phyloP scores from a whole-genome alignment of 2,888 invertebrate genomes.

The Cephus sareptanus region DNA sequence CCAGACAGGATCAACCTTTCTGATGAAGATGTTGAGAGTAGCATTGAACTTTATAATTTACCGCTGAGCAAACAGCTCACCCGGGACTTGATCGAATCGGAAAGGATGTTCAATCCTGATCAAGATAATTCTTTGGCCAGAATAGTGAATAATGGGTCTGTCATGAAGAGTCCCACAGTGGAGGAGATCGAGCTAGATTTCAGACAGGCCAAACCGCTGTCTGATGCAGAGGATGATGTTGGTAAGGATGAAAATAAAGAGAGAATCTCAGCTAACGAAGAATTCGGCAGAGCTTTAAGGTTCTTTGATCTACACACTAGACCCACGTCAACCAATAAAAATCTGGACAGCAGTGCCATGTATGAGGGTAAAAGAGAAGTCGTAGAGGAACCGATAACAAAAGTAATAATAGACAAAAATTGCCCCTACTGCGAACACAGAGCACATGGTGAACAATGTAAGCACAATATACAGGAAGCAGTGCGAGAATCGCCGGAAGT shows the following conservation, averaged over 20 bases:
- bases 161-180: slow-evolving; percentile 51
- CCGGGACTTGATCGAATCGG: slow-evolving; percentile 52
- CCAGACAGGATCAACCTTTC: slow-evolving; percentile 24
- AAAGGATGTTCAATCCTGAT: slow-evolving; percentile 54
- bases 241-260: slow-evolving; percentile 21
- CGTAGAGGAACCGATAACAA: slow-evolving; percentile 53
- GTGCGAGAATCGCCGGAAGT: neutral
- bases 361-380: slow-evolving; percentile 48
- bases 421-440: slow-evolving; percentile 54
- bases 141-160: slow-evolving; percentile 54
- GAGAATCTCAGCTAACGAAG: slow-evolving; percentile 33
- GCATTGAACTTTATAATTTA: slow-evolving; percentile 54
- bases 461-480: slow-evolving; percentile 25
- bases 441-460: slow-evolving; percentile 34
- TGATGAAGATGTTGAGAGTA: slow-evolving; percentile 37
- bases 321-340: slow-evolving; percentile 12
- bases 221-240: slow-evolving; percentile 31
- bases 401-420: slow-evolving; percentile 40
- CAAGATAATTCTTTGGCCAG: slow-evolving; percentile 56
- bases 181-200: slow-evolving; percentile 55
- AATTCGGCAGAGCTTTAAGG: slow-evolving; percentile 50
- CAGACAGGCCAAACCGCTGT: slow-evolving; percentile 36
- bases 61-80: slow-evolving; percentile 54
- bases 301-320: slow-evolving; percentile 48
- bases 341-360: neutral